phyloP scores from a whole-genome alignment of 2,888 invertebrate species.

The Timema cristinae region DNA sequence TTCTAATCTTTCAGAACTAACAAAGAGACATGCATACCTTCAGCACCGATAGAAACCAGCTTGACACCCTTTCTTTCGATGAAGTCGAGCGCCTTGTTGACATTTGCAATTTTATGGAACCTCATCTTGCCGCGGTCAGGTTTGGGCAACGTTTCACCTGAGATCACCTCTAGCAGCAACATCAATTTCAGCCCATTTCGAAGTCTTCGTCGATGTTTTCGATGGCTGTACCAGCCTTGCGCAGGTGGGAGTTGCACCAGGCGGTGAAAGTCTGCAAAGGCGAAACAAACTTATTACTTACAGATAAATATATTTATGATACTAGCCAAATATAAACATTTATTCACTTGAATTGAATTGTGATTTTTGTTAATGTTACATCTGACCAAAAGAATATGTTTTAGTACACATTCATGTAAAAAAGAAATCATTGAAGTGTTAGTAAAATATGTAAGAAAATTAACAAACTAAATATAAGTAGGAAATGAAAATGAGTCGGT shows the following conservation, averaged over 20 bases:
- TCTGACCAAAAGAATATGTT: too few relatives aligned
- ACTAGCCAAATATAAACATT: too few relatives aligned
- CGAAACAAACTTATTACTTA: too few relatives aligned
- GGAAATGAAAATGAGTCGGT: too few relatives aligned
- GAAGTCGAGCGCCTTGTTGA: constrained; percentile 98
- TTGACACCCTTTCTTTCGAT: constrained; percentile 99
- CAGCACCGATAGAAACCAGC: constrained; percentile 98
- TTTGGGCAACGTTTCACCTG: constrained; percentile 97
- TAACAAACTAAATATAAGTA: too few relatives aligned
- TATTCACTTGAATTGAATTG: too few relatives aligned
- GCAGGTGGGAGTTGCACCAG: constrained; percentile 99
- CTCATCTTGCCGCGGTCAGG: constrained; percentile 99
- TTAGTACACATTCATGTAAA: too few relatives aligned
- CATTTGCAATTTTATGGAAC: constrained; percentile 99
- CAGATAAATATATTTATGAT: too few relatives aligned
- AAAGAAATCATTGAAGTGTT: too few relatives aligned
- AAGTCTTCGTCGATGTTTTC: constrained; percentile 99
- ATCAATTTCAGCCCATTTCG: constrained; percentile 98
- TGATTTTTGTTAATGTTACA: too few relatives aligned
- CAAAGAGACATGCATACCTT: constrained; percentile 57
- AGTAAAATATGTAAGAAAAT: too few relatives aligned
- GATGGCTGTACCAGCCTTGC: constrained; percentile 98
- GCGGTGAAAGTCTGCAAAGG: constrained; percentile 96
- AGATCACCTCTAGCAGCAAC: constrained; percentile 97
- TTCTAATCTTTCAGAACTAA: background rate